Conservation (phyloP, 2,113 vertebrate species). For the Strix aluco region DNA sequence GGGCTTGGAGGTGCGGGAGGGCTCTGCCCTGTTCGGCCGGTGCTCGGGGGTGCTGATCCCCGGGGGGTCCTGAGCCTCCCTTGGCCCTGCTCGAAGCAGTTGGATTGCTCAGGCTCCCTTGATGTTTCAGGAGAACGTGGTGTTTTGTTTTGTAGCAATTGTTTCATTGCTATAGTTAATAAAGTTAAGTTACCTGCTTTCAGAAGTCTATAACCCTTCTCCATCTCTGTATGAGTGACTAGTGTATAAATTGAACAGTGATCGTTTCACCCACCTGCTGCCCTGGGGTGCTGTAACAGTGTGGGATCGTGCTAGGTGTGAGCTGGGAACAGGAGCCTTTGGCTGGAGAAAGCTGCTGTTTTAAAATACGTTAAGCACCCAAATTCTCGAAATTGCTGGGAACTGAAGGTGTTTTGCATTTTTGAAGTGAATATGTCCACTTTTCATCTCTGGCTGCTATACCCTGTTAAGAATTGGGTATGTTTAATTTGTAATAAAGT, state of each 20-base stretch:
- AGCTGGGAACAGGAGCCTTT: background rate
- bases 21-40: accelerated
- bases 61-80: background rate
- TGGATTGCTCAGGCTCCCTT: background rate
- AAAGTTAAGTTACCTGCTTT: background rate
- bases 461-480: background rate
- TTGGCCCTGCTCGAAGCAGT: accelerated
- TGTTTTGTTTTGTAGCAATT: background rate
- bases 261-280: background rate
- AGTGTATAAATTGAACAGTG: too few species aligned
- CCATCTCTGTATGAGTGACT: accelerated
- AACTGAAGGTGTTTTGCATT: background rate
- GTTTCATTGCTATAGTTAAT: background rate
- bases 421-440: background rate
- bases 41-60: background rate
- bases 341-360: background rate
- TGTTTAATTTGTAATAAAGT: background rate
- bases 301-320: background rate
- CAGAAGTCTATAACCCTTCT: too few species aligned
- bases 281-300: accelerated
- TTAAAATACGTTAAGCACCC: background rate
- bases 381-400: background rate
- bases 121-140: too few species aligned
- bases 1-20: background rate
- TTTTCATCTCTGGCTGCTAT: background rate